phyloP scores from a whole-genome alignment of 2,888 invertebrate species.

The Troglohyphantes excavatus region DNA sequence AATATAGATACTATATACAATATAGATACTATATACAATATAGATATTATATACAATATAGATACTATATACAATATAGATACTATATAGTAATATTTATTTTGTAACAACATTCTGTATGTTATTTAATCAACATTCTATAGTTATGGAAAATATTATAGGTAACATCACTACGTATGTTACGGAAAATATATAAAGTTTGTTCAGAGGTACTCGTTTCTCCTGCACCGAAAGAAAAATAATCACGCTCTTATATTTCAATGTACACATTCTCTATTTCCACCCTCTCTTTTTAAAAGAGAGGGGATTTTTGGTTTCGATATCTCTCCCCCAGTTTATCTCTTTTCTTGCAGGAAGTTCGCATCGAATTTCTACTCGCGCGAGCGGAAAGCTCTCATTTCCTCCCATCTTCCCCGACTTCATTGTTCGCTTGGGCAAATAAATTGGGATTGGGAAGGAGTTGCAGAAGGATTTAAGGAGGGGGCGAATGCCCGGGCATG shows the following conservation, averaged over 20 bases:
- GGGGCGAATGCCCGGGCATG: neutral
- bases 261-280: neutral
- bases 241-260: neutral
- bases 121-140: too few species aligned
- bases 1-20: too few species aligned
- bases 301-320: neutral
- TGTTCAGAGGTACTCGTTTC: too few species aligned
- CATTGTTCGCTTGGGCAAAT: slow-evolving; percentile 36
- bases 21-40: too few species aligned
- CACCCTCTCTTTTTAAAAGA: neutral
- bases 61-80: too few species aligned
- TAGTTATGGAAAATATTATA: too few species aligned
- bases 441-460: neutral
- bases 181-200: too few species aligned
- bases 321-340: neutral
- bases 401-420: slow-evolving; percentile 22
- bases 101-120: too few species aligned
- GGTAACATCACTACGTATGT: too few species aligned
- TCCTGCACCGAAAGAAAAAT: too few species aligned
- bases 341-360: slow-evolving; percentile 23
- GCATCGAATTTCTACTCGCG: slow-evolving; percentile 14
- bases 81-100: too few species aligned
- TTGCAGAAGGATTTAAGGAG: neutral
- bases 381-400: slow-evolving; percentile 46
- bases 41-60: too few species aligned